phyloP scores from a whole-genome alignment of 2,113 vertebrate species.

The Harpagus bidentatus region DNA sequence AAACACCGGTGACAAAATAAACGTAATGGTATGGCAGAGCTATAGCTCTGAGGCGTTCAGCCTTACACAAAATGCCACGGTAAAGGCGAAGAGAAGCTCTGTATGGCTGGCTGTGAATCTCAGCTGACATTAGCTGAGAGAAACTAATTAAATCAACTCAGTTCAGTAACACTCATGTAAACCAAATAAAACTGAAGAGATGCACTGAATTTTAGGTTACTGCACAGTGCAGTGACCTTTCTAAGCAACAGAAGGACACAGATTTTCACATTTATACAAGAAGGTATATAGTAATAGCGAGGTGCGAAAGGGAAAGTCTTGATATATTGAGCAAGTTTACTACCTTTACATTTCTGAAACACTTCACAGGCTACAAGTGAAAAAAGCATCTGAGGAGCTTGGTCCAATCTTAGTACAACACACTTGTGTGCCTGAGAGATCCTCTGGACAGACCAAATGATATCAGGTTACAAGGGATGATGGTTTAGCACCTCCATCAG shows the following conservation, averaged over 20 bases:
- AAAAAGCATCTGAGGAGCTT: neutral
- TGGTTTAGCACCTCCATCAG: neutral
- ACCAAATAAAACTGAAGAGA: neutral
- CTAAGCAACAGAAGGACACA: neutral
- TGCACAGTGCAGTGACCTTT: neutral
- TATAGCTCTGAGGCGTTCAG: neutral
- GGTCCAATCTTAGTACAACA: neutral
- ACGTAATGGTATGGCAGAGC: neutral
- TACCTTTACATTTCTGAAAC: neutral
- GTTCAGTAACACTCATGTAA: neutral
- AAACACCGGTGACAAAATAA: neutral
- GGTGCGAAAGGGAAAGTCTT: neutral
- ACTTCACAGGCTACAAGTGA: neutral
- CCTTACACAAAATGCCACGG: neutral
- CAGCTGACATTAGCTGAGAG: neutral
- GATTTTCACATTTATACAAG: neutral
- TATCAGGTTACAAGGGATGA: neutral
- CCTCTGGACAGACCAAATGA: neutral
- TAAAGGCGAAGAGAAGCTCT: neutral
- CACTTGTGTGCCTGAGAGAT: neutral
- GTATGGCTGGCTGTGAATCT: neutral
- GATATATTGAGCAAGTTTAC: neutral
- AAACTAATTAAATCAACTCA: neutral
- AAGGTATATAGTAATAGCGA: neutral
- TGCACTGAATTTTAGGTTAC: neutral